Evolutionary conservation across 2,797 vertebrate genomes (phyloP).

Genomic region (Spheniscus humboldti): DNA sequence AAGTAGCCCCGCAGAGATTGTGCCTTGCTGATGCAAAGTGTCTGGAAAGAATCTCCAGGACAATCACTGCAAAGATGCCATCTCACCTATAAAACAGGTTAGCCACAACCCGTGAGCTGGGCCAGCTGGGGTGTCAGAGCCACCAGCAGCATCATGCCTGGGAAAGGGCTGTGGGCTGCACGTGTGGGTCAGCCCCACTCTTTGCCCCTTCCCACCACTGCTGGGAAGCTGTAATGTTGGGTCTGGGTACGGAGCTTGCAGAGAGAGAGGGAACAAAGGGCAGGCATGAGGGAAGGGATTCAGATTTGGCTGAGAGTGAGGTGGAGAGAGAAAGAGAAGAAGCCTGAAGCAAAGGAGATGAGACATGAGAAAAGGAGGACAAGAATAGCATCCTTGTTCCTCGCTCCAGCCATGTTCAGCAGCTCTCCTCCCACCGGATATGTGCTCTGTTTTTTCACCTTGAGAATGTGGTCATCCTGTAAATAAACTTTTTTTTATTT

Average conservation of each 20-base stretch:
- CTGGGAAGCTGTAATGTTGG: neutral
- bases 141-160: fast-evolving
- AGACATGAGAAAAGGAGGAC: neutral
- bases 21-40: neutral
- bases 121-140: neutral
- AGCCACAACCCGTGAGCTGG: neutral
- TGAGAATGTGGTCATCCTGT: neutral
- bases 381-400: neutral
- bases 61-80: fast-evolving
- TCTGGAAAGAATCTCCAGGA: neutral
- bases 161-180: neutral
- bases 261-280: neutral
- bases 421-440: neutral
- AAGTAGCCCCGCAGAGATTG: neutral
- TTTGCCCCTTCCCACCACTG: neutral
- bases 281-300: neutral
- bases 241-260: neutral
- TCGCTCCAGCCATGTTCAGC: neutral
- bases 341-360: neutral
- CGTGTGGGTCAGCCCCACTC: fast-evolving
- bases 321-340: neutral
- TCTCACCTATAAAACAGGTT: neutral
- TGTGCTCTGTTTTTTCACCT: neutral
- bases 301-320: neutral
- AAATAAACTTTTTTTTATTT: neutral